Percentiles rank a stretch among this genome's conserved stretches.
Evolutionary conservation across 2,888 invertebrate species (phyloP).

Genomic region (Malthinus seriepunctatus): DNA sequence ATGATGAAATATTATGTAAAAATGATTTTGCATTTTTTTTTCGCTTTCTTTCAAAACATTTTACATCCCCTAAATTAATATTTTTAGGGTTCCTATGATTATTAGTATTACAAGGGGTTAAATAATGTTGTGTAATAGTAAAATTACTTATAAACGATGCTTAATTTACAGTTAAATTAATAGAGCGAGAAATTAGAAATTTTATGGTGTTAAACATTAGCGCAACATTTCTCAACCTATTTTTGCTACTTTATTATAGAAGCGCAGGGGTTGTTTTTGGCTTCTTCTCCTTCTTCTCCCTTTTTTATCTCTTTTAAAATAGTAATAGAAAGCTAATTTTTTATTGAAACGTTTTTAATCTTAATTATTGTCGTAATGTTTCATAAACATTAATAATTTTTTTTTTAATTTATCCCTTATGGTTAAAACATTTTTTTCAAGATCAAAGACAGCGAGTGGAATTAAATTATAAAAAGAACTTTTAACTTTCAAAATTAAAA

Average conservation of each 20-base stretch:
- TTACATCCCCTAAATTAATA: constrained; percentile 14
- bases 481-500: too few relatives aligned
- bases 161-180: constrained; percentile 33
- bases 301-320: not conserved
- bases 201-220: constrained; percentile 20
- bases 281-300: not conserved
- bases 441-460: too few relatives aligned
- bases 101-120: constrained; percentile 29
- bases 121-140: constrained; percentile 23
- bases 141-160: constrained; percentile 29
- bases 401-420: too few relatives aligned
- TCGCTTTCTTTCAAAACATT: not conserved
- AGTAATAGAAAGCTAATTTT: constrained; percentile 3
- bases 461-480: too few relatives aligned
- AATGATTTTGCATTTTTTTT: constrained; percentile 26
- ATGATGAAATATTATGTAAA: constrained; percentile 21
- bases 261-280: constrained; percentile 8
- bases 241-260: constrained; percentile 10
- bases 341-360: constrained; percentile 4
- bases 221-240: constrained; percentile 8
- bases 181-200: constrained; percentile 35
- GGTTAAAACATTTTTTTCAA: too few relatives aligned
- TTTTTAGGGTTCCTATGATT: constrained; percentile 23
- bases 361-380: constrained; percentile 4
- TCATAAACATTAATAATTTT: not conserved